These are phyloP conservation scores for Geococcyx californianus DNA, from an alignment of 2,113 vertebrate genomes.

Conservation along the genomic window DNA sequence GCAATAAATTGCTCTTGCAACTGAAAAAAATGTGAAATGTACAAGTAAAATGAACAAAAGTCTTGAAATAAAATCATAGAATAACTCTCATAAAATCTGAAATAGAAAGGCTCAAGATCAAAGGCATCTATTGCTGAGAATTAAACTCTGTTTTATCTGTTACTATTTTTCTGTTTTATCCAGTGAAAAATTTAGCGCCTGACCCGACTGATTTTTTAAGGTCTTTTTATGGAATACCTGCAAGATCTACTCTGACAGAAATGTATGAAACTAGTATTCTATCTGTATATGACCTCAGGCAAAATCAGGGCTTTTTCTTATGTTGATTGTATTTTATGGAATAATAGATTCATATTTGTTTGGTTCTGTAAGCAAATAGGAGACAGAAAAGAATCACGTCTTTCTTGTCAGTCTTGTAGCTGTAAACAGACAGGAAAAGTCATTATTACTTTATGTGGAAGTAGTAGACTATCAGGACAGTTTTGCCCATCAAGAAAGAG, in stretches of 20 bases:
- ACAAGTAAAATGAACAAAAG: not conserved
- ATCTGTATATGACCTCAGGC: not conserved
- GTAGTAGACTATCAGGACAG: not conserved
- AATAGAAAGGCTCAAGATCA: not conserved
- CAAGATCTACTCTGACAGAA: not conserved
- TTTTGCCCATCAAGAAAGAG: not conserved
- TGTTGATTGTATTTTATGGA: not conserved
- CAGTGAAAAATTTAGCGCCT: not conserved
- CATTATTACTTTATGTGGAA: not conserved
- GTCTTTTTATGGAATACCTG: not conserved
- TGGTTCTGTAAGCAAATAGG: not conserved
- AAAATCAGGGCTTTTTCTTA: not conserved
- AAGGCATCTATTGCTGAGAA: not conserved
- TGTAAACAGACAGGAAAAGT: not conserved
- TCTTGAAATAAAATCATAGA: not conserved
- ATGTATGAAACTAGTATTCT: not conserved
- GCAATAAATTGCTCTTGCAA: not conserved
- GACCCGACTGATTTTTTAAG: not conserved
- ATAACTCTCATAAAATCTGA: not conserved
- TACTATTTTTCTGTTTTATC: not conserved
- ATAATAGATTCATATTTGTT: not conserved
- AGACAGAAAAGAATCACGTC: not conserved
- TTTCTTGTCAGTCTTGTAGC: not conserved
- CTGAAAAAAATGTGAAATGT: not conserved
- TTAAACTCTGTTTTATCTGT: not conserved